A percentile compares a stretch with the other conserved stretches of the same genome.
These are phyloP conservation scores for Notothenia rossii DNA, from an alignment of 2,113 vertebrate species.

Conservation along the genomic window DNA sequence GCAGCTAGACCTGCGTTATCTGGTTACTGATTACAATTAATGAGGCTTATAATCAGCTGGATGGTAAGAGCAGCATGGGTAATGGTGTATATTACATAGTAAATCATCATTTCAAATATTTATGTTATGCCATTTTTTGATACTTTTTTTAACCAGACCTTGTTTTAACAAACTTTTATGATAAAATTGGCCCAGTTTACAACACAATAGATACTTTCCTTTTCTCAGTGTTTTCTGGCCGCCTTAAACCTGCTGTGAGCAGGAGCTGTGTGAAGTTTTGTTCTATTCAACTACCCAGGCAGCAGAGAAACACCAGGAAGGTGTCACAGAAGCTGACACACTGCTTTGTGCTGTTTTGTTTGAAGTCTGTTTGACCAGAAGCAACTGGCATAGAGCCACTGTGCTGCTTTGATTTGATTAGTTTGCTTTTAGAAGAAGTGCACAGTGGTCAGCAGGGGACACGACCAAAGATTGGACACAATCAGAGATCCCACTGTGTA, in stretches of 20 bases:
- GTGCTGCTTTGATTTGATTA: constrained; percentile 48
- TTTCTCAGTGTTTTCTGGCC: not conserved
- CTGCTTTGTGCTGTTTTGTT: constrained; percentile 25
- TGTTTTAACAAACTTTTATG: constrained; percentile 9
- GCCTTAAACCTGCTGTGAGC: constrained; percentile 1
- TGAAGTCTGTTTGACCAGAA: constrained; percentile 31
- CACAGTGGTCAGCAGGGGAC: constrained; percentile 24
- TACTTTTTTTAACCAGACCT: too few species aligned
- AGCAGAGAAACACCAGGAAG: constrained; percentile 21
- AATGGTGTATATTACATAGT: not conserved
- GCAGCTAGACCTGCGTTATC: constrained; percentile 21
- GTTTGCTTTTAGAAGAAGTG: constrained; percentile 38
- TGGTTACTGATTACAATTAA: constrained; percentile 30
- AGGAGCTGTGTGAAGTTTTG: constrained; percentile 19
- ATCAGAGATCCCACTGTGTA: constrained; percentile 4
- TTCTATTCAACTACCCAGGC: constrained; percentile 26
- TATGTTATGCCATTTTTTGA: not conserved
- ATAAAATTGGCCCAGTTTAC: constrained; percentile 2
- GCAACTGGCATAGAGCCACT: constrained; percentile 27
- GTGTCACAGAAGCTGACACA: constrained; percentile 18
- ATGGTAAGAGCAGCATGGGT: not conserved
- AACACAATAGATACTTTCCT: constrained; percentile 5
- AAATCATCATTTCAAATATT: not conserved
- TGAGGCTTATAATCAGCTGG: constrained; percentile 14
- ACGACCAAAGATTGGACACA: constrained; percentile 20